Evolutionary conservation across 1,140 invertebrate species (phyloP).

Genomic region (Brachionus sp.): DNA sequence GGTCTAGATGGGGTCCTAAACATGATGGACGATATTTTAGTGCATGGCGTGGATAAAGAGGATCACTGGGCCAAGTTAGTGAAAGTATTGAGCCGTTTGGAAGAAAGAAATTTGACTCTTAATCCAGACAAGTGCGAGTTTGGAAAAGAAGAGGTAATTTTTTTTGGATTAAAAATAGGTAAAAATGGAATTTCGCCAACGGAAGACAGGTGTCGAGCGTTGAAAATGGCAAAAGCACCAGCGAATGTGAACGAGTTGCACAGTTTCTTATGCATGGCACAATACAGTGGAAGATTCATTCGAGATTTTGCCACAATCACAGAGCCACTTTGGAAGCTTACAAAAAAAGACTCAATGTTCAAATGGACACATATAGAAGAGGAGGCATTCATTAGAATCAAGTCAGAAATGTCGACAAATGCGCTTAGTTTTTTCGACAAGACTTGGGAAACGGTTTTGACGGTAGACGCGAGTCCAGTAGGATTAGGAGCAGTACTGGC

Average conservation of each 20-base stretch:
- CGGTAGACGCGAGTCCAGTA: constrained; percentile 50
- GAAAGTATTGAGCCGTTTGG: neutral
- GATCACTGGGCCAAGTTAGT: neutral
- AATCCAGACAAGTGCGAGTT: neutral
- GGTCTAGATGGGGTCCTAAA: neutral
- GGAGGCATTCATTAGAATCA: neutral
- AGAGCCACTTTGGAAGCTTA: neutral
- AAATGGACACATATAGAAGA: neutral
- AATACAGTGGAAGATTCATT: constrained; percentile 12
- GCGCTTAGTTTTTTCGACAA: constrained; percentile 2
- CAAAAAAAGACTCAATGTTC: neutral
- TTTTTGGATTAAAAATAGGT: neutral
- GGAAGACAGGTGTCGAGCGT: neutral
- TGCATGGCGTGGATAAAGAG: neutral
- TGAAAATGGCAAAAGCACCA: neutral
- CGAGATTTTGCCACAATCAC: constrained; percentile 19
- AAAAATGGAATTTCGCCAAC: neutral
- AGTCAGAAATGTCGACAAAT: neutral
- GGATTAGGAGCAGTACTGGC: constrained; percentile 61
- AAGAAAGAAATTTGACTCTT: neutral
- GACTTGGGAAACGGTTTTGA: neutral
- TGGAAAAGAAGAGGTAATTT: neutral
- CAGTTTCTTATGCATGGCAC: neutral
- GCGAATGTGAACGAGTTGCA: neutral
- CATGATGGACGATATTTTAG: constrained; percentile 4